Evolutionary conservation across 2,888 invertebrate genomes (phyloP).

Genomic region (Caenorhabditis panamensis): DNA sequence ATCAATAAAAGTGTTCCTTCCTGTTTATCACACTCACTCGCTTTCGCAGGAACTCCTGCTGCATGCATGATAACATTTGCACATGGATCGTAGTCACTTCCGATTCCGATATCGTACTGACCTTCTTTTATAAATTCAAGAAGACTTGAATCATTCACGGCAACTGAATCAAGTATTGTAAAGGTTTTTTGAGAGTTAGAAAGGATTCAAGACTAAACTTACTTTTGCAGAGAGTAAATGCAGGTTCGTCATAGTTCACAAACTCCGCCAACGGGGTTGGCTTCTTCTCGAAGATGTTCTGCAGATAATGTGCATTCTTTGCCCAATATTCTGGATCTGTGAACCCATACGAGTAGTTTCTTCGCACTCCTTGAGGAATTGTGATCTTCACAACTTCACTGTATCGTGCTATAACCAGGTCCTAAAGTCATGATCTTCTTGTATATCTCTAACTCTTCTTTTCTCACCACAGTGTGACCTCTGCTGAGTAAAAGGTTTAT

Average conservation of each 20-base stretch:
- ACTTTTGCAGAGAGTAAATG: conserved; percentile 50
- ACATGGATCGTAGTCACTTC: conserved; percentile 62
- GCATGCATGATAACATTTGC: conserved; percentile 50
- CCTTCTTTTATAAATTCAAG: conserved; percentile 44
- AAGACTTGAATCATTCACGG: conserved; percentile 27
- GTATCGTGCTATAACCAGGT: conserved; percentile 37
- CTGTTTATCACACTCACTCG: conserved; percentile 23
- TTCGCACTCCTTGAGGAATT: conserved; percentile 26
- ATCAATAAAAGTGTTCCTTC: not conserved
- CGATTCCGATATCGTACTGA: conserved; percentile 53
- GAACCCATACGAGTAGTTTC: conserved; percentile 44
- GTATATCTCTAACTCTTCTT: no score
- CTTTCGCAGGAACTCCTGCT: conserved; percentile 49
- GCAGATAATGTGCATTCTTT: conserved; percentile 30
- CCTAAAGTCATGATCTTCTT: no score
- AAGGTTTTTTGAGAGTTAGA: no score
- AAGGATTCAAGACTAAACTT: no score
- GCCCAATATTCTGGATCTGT: conserved; percentile 35
- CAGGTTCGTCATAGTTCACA: conserved; percentile 29
- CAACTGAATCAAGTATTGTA: conserved; percentile 44
- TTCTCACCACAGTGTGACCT: conserved; percentile 52
- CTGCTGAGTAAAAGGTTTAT: conserved; percentile 32
- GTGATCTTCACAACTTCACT: conserved; percentile 38
- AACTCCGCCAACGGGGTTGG: conserved; percentile 32
- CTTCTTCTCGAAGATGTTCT: conserved; percentile 41